A percentile compares a stretch with the other conserved stretches of the same genome.
Evolutionary conservation across 2,113 vertebrate species (phyloP).

Genomic region (Takifugu bimaculatus): DNA sequence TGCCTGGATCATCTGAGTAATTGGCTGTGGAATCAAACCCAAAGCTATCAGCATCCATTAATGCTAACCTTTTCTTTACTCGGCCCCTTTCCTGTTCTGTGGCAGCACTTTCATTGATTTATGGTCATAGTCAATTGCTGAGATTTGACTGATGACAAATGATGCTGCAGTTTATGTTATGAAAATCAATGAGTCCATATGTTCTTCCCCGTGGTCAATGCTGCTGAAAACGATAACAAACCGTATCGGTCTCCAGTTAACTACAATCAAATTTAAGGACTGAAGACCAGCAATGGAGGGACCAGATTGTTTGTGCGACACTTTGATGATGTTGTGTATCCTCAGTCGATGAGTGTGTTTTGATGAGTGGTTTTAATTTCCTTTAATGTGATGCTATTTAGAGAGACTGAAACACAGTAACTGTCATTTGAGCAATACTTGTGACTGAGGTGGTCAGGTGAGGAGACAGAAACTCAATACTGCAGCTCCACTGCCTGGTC

Average conservation of each 20-base stretch:
- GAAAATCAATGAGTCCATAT: constrained; percentile 52
- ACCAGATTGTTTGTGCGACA: not conserved
- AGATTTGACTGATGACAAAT: constrained; percentile 22
- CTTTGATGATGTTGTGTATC: not conserved
- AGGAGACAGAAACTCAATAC: too few relatives aligned
- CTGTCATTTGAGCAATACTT: too few relatives aligned
- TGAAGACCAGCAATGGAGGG: not conserved
- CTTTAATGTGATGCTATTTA: too few relatives aligned
- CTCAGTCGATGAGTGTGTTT: too few relatives aligned
- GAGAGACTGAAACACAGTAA: too few relatives aligned
- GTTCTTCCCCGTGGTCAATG: constrained; percentile 19
- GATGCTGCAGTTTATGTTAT: constrained; percentile 30
- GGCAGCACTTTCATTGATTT: constrained; percentile 8
- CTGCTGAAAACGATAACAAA: constrained; percentile 27
- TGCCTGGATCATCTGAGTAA: constrained; percentile 36
- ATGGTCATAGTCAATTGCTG: constrained; percentile 35
- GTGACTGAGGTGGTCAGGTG: too few relatives aligned
- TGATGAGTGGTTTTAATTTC: too few relatives aligned
- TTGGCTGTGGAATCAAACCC: constrained; percentile 44
- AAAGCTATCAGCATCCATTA: constrained; percentile 31
- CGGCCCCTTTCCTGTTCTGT: constrained; percentile 2
- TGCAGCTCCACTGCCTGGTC: too few relatives aligned
- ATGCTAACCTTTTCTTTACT: constrained; percentile 18
- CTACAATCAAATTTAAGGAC: too few relatives aligned
- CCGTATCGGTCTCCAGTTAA: not conserved